A percentile compares a stretch with the other conserved stretches of the same genome.
Evolutionary conservation across 2,888 invertebrate genomes (phyloP).

Genomic region (Dromius quadrimaculatus): DNA sequence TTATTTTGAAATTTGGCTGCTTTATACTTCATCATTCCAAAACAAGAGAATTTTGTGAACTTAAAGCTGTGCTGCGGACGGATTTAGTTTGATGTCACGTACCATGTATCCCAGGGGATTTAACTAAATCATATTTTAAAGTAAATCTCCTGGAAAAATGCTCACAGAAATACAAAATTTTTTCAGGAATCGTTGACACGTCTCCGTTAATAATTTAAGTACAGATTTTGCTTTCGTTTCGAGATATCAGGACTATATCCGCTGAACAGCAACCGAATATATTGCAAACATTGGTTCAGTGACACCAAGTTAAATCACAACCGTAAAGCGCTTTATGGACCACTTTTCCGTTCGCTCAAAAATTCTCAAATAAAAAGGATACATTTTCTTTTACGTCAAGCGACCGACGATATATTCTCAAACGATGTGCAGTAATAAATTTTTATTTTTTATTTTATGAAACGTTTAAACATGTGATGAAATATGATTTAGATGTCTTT

Average conservation of each 20-base stretch:
- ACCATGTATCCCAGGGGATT: slow-evolving; percentile 1
- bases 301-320: slow-evolving; percentile 23
- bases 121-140: too few relatives aligned
- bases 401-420: slow-evolving; percentile 7
- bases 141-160: background rate
- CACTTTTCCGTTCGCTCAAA: background rate
- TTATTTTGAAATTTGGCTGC: slow-evolving; percentile 27
- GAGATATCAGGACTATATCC: slow-evolving; percentile 37
- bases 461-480: background rate
- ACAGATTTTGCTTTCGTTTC: too few relatives aligned
- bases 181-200: too few relatives aligned
- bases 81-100: slow-evolving; percentile 9
- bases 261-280: slow-evolving; percentile 13
- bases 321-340: slow-evolving; percentile 19
- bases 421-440: slow-evolving; percentile 12
- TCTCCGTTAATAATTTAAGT: too few relatives aligned
- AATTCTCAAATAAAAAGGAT: slow-evolving; percentile 38
- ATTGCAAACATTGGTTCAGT: slow-evolving; percentile 33
- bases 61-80: slow-evolving; percentile 15
- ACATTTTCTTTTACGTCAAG: slow-evolving; percentile 36
- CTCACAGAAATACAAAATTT: background rate
- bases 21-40: background rate
- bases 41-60: slow-evolving; percentile 15
- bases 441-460: slow-evolving; percentile 5
- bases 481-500: slow-evolving; percentile 1